Conservation (phyloP, 2,113 vertebrate genomes). For the Arvicanthis niloticus region DNA sequence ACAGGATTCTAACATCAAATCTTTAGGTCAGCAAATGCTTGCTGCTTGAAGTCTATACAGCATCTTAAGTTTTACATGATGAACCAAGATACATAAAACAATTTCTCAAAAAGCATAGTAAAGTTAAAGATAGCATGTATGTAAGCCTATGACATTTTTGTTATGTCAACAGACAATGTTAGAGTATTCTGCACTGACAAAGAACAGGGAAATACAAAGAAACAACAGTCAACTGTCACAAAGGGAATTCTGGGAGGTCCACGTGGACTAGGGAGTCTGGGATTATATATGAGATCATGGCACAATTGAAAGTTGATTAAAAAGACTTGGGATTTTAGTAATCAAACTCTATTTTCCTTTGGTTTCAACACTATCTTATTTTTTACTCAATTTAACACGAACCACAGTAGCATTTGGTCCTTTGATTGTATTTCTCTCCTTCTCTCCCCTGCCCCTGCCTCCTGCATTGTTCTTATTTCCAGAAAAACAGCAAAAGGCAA, state of each 20-base stretch:
- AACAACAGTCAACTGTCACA: neutral
- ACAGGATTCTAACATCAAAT: neutral
- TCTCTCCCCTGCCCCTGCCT: neutral
- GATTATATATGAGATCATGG: neutral
- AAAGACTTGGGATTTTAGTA: conserved; percentile 18
- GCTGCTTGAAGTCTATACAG: neutral
- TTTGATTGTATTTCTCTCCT: neutral
- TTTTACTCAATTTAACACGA: conserved; percentile 18
- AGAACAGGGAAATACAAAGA: neutral
- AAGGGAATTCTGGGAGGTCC: neutral
- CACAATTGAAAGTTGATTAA: neutral
- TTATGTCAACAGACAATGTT: neutral
- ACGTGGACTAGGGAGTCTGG: neutral
- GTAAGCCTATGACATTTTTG: neutral
- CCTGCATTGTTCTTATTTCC: neutral
- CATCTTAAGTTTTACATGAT: neutral
- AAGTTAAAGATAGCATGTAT: neutral
- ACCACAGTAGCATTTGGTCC: neutral
- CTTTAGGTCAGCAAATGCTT: neutral
- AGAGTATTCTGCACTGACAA: neutral
- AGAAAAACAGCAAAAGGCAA: conserved; percentile 18
- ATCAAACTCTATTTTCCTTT: neutral
- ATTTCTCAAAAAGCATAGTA: neutral
- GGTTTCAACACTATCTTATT: conserved; percentile 2
- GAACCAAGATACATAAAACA: neutral